Percentiles rank a stretch among this genome's conserved stretches.
phyloP scores from a whole-genome alignment of 2,888 invertebrate species.

The Gymnosoma rotundatum region DNA sequence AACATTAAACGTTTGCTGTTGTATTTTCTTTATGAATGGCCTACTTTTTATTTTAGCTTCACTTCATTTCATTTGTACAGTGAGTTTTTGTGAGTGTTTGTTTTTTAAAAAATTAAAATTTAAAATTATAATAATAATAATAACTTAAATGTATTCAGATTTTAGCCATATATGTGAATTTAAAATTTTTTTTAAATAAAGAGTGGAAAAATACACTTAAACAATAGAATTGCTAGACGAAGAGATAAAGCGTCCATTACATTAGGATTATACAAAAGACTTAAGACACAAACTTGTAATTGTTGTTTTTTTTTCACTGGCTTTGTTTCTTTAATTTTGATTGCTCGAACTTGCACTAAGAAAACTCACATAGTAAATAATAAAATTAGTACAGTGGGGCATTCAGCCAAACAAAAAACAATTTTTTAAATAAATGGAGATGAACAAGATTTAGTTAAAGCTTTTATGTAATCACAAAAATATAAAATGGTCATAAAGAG shows the following conservation, averaged over 20 bases:
- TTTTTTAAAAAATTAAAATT: no score
- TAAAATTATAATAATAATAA: no score
- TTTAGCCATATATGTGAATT: no score
- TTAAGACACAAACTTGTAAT: constrained; percentile 61
- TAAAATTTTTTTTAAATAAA: no score
- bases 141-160: no score
- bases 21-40: constrained; percentile 46
- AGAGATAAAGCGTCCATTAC: background rate
- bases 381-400: background rate
- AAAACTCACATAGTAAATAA: no score
- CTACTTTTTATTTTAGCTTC: constrained; percentile 57
- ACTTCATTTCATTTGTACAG: background rate
- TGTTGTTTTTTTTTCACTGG: background rate
- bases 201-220: background rate
- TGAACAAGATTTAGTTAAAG: no score
- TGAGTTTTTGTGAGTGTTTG: constrained; percentile 10
- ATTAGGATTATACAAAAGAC: constrained; percentile 57
- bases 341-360: background rate
- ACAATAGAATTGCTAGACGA: background rate
- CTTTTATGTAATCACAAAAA: no score
- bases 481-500: no score
- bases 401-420: no score
- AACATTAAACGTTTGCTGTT: constrained; percentile 25
- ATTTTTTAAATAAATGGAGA: no score
- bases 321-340: constrained; percentile 35